These are phyloP conservation scores for Stenodera caucasica DNA, from an alignment of 2,888 invertebrate genomes.

Conservation along the genomic window DNA sequence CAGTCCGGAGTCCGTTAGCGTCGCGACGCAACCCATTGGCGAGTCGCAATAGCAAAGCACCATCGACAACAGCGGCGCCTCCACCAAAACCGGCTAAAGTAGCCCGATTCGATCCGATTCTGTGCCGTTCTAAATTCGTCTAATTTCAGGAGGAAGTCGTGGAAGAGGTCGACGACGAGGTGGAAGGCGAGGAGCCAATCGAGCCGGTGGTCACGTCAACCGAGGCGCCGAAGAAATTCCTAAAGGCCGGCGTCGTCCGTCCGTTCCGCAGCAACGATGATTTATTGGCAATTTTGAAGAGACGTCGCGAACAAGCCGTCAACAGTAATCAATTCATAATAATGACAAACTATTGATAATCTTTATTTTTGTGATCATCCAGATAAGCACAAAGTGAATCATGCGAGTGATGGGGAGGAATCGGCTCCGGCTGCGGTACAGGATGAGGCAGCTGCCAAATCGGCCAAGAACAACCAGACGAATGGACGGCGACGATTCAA, in stretches of 20 bases:
- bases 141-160: conserved; percentile 52
- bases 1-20: conserved; percentile 46
- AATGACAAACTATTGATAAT: conserved; percentile 1
- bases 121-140: no score
- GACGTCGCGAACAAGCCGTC: conserved; percentile 70
- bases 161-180: conserved; percentile 60
- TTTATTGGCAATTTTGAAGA: conserved; percentile 71
- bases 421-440: conserved; percentile 37
- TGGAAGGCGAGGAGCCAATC: conserved; percentile 61
- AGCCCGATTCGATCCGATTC: neutral
- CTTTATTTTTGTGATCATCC: conserved; percentile 15
- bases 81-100: conserved; percentile 41
- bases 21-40: conserved; percentile 52
- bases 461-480: conserved; percentile 25
- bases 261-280: conserved; percentile 81
- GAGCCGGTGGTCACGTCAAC: conserved; percentile 66
- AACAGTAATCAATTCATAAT: conserved; percentile 56
- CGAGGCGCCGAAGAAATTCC: conserved; percentile 69
- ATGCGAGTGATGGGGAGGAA: conserved; percentile 33
- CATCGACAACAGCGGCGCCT: conserved; percentile 50
- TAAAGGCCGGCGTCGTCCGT: conserved; percentile 66
- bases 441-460: conserved; percentile 30
- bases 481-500: conserved; percentile 40
- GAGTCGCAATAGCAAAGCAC: conserved; percentile 42
- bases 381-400: conserved; percentile 41